Evolutionary conservation across 2,888 invertebrate genomes (phyloP).

Genomic region (Apamea anceps): DNA sequence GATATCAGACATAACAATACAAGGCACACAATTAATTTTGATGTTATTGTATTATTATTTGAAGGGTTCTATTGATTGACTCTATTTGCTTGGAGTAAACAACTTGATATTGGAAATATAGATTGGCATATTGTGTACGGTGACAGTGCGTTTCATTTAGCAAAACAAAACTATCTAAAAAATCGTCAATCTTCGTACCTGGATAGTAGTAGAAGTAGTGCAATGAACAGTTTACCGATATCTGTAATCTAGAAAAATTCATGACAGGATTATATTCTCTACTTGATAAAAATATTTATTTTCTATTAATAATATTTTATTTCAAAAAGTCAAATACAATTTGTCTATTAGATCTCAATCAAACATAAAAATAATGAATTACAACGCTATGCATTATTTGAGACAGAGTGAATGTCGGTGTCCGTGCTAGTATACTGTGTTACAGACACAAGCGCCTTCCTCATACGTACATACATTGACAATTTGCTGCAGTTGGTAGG

Average conservation of each 20-base stretch:
- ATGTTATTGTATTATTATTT: slow-evolving; percentile 37
- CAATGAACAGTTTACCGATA: not conserved
- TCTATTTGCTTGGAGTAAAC: slow-evolving; percentile 46
- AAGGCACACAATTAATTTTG: slow-evolving; percentile 35
- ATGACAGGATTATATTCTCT: not conserved
- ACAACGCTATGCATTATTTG: too few relatives aligned
- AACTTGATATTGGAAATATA: slow-evolving; percentile 29
- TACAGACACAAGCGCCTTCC: too few relatives aligned
- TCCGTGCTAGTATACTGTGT: too few relatives aligned
- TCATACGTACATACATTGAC: too few relatives aligned
- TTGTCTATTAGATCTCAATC: too few relatives aligned
- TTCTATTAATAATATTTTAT: too few relatives aligned
- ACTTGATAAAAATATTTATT: not conserved
- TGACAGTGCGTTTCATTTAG: not conserved
- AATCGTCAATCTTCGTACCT: not conserved
- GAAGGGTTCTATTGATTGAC: slow-evolving; percentile 28
- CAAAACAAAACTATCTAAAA: not conserved
- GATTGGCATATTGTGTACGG: slow-evolving; percentile 1
- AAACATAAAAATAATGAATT: too few relatives aligned
- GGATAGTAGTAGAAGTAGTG: not conserved
- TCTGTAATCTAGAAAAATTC: not conserved
- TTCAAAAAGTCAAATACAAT: too few relatives aligned
- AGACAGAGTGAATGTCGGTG: too few relatives aligned
- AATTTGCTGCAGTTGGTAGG: too few relatives aligned
- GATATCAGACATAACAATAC: slow-evolving; percentile 27